phyloP scores from a whole-genome alignment of 2,113 vertebrate genomes.

The Porphyrio hochstetteri region DNA sequence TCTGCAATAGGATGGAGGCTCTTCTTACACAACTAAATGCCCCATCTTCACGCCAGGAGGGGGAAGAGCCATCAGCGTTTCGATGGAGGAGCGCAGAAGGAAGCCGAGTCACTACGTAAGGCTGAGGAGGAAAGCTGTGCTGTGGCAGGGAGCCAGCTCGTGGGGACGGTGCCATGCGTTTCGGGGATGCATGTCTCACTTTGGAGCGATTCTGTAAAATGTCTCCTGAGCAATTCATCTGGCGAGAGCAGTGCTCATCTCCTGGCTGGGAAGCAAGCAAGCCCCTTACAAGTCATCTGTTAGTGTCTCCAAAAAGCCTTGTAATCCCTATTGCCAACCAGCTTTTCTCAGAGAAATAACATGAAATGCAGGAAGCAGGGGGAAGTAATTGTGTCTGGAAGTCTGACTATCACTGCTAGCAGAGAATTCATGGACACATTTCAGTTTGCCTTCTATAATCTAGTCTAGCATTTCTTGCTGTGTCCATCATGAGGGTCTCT shows the following conservation, averaged over 20 bases:
- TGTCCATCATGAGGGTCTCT: constrained; percentile 1
- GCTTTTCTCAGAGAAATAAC: constrained; percentile 24
- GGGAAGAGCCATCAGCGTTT: neutral
- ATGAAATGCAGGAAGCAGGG: neutral
- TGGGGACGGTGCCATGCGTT: neutral
- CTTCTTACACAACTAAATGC: neutral
- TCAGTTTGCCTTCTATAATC: neutral
- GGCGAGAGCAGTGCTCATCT: neutral
- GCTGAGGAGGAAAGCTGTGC: neutral
- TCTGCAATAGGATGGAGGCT: neutral
- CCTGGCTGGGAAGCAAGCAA: constrained; percentile 15
- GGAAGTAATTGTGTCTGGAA: constrained; percentile 17
- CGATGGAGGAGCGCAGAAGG: neutral
- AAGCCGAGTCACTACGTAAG: neutral
- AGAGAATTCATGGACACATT: neutral
- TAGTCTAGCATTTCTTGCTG: neutral
- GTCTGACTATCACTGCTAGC: neutral
- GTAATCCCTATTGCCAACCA: constrained; percentile 22
- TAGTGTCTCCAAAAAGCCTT: constrained; percentile 17
- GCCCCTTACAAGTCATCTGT: neutral
- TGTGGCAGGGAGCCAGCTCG: neutral
- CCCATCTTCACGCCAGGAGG: neutral
- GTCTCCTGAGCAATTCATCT: neutral
- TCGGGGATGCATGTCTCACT: neutral
- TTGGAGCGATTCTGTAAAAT: fast-evolving